Percentiles rank a stretch among this genome's conserved stretches.
phyloP scores from a whole-genome alignment of 2,113 vertebrate genomes.

The Nesoenas mayeri region DNA sequence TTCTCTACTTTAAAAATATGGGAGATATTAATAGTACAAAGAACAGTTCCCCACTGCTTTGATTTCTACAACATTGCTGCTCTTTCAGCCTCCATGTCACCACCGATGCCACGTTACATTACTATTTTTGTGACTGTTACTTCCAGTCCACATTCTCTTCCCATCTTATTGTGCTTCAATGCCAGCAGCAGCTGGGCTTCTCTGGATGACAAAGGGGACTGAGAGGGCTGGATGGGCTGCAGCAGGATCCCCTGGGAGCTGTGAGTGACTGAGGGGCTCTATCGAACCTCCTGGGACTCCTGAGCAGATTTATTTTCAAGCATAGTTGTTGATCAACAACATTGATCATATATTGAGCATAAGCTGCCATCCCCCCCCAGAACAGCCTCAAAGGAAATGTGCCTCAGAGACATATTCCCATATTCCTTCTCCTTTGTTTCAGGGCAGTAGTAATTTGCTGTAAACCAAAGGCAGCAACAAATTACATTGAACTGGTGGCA shows the following conservation, averaged over 20 bases:
- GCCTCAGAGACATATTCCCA: slow-evolving; percentile 1
- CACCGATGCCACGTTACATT: slow-evolving; percentile 31
- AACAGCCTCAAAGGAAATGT: neutral
- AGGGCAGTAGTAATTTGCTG: slow-evolving; percentile 27
- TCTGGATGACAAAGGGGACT: neutral
- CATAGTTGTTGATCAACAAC: slow-evolving; percentile 3
- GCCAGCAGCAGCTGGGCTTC: neutral
- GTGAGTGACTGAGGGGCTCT: neutral
- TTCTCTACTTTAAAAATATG: slow-evolving; percentile 56
- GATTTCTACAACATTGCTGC: slow-evolving; percentile 48
- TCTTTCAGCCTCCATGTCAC: slow-evolving; percentile 48
- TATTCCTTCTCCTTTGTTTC: neutral
- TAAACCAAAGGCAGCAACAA: slow-evolving; percentile 28
- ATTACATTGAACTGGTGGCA: neutral
- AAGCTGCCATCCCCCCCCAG: neutral
- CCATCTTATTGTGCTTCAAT: neutral
- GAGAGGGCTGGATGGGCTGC: neutral
- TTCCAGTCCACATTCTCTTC: neutral
- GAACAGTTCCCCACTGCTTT: slow-evolving; percentile 64
- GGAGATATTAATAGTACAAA: slow-evolving; percentile 61
- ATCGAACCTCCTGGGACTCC: neutral
- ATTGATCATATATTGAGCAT: neutral
- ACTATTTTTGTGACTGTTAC: slow-evolving; percentile 24
- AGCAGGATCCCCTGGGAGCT: neutral
- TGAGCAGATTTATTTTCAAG: slow-evolving; percentile 12